These are phyloP conservation scores for Pseudolaguvia tuberculata DNA, from an alignment of 2,113 vertebrate species.

Conservation along the genomic window DNA sequence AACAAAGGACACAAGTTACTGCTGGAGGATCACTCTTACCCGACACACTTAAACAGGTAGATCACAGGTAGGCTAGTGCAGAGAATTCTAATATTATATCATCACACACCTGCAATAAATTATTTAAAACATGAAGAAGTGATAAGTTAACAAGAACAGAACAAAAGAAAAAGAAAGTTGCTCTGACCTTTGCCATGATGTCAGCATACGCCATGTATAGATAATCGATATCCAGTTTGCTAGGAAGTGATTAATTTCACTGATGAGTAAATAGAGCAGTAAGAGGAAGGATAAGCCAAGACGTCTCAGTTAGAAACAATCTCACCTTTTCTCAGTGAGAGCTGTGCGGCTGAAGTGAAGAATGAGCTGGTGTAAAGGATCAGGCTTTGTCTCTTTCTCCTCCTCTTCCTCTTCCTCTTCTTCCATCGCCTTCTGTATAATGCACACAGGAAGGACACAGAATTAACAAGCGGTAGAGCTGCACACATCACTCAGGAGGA, in stretches of 20 bases:
- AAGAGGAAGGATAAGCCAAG: background rate
- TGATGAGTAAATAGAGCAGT: too few relatives aligned
- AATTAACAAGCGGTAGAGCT: background rate
- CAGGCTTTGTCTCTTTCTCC: slow-evolving; percentile 80
- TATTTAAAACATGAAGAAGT: background rate
- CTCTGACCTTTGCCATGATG: slow-evolving; percentile 75
- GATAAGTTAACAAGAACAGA: background rate
- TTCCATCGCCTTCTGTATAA: slow-evolving; percentile 72
- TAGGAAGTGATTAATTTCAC: slow-evolving; percentile 37
- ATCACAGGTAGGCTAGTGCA: background rate
- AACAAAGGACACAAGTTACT: background rate
- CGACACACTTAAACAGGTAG: background rate
- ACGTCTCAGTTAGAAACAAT: background rate
- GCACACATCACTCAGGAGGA: too few relatives aligned
- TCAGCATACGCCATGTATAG: slow-evolving; percentile 76
- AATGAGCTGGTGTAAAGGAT: slow-evolving; percentile 89
- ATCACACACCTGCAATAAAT: background rate
- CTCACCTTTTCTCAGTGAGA: slow-evolving; percentile 86
- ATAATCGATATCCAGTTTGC: slow-evolving; percentile 74
- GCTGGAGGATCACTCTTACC: background rate
- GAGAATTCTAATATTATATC: background rate
- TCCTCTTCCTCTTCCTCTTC: slow-evolving; percentile 84
- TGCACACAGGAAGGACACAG: background rate
- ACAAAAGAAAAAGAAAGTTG: background rate
- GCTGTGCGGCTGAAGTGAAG: slow-evolving; percentile 91